These are phyloP conservation scores for Mythimna lalbum DNA, from an alignment of 2,888 invertebrate species.

Conservation along the genomic window DNA sequence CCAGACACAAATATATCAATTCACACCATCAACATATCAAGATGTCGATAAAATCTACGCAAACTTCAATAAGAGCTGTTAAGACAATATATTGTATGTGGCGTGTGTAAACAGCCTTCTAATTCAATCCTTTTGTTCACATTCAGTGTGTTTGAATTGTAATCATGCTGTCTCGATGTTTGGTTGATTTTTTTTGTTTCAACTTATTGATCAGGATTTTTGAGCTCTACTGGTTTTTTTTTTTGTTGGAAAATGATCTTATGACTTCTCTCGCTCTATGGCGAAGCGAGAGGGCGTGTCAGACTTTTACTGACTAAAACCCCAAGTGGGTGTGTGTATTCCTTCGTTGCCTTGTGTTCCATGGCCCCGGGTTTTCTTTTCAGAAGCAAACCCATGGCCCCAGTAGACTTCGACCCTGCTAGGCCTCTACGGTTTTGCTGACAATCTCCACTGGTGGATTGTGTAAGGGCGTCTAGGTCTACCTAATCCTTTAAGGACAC, in stretches of 20 bases:
- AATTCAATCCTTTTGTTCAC: conserved; percentile 34
- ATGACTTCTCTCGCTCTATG: no score
- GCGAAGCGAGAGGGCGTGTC: no score
- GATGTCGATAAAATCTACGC: conserved; percentile 16
- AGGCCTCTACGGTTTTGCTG: no score
- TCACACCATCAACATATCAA: conserved; percentile 18
- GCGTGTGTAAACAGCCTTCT: conserved; percentile 25
- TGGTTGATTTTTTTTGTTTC: conserved; percentile 18
- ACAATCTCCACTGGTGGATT: not conserved
- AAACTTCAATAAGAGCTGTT: conserved; percentile 27
- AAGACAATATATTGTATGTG: conserved; percentile 16
- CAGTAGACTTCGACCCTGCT: no score
- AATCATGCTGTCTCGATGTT: conserved; percentile 32
- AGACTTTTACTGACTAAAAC: no score
- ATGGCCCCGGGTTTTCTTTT: no score
- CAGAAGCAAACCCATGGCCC: no score
- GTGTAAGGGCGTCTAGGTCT: not conserved
- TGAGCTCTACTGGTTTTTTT: no score
- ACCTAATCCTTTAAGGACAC: not conserved
- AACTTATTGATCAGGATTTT: not conserved
- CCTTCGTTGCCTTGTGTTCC: no score
- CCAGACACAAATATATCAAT: conserved; percentile 42
- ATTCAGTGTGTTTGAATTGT: conserved; percentile 23
- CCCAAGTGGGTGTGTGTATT: no score
- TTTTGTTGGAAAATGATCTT: no score